A percentile compares a stretch with the other conserved stretches of the same genome.
These are phyloP conservation scores for Flabesymbios commensalis DNA, from an alignment of 2,888 invertebrate genomes.

Conservation along the genomic window DNA sequence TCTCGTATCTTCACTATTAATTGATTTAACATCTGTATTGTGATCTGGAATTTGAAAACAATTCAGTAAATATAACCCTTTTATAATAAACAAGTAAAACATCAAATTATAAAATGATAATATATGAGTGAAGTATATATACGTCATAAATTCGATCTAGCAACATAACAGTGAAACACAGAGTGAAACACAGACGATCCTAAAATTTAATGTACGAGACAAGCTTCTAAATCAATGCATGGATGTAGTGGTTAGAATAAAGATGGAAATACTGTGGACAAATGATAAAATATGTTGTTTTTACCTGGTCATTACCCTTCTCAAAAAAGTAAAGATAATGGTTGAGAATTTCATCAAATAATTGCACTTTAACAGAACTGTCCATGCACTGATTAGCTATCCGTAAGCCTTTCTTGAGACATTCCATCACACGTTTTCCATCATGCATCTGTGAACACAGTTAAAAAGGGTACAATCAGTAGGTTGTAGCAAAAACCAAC, in stretches of 20 bases:
- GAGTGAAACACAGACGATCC: too few species aligned
- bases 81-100: not conserved
- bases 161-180: too few species aligned
- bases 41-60: slow-evolving; percentile 66
- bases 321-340: slow-evolving; percentile 92
- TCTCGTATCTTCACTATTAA: slow-evolving; percentile 91
- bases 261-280: too few species aligned
- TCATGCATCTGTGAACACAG: slow-evolving; percentile 73
- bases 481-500: too few species aligned
- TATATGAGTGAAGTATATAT: too few species aligned
- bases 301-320: slow-evolving; percentile 76
- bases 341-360: slow-evolving; percentile 92
- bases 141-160: too few species aligned
- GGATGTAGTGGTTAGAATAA: too few species aligned
- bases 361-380: slow-evolving; percentile 90
- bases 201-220: too few species aligned
- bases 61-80: not conserved
- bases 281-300: too few species aligned
- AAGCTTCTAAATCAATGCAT: too few species aligned
- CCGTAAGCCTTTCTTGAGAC: slow-evolving; percentile 90
- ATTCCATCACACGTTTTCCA: slow-evolving; percentile 88
- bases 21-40: slow-evolving; percentile 70
- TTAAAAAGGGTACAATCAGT: not conserved
- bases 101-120: too few species aligned
- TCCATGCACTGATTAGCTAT: slow-evolving; percentile 99